Evolutionary conservation across 2,113 vertebrate genomes (phyloP), one percentile per base, ranked within the genome.

Genomic region (Poeciliopsis prolifica): DNA sequence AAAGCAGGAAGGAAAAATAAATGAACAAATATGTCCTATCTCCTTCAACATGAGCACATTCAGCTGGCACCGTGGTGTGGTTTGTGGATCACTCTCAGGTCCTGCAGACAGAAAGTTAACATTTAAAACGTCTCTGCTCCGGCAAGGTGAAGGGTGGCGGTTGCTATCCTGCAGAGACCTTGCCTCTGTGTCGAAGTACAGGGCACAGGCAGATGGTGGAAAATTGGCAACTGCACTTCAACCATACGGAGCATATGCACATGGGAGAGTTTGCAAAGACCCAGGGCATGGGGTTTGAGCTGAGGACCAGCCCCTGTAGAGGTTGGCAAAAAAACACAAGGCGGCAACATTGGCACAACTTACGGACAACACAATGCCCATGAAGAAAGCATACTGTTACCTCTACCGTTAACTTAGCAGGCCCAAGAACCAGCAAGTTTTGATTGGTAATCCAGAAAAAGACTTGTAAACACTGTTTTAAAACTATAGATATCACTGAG

Each of bases 201-300:
- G 86, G 85, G 70, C 87, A 79, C 14, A 0, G 88, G 88, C 94
- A 94, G 93, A 95, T 95, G 94, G 94, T 88, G 91, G 90, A 93
- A 93, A 93, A 91, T 91, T 93, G 93, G 93, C 93, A 68, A 72
- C 63, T 44, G 84, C 61, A 44, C 79, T 86, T 74, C 76, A 91
- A 91, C 87, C 93, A 94, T 92, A 94, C 84, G 92, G 94, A 92
- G 90, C 92, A 92, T 93, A 91, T 94, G 93, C 91, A 91, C 87
- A 78, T 86, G 81, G 87, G 87, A 86, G 91, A 90, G 91, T 94
- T 92, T 90, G 89, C 82, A 90, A 86, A 87, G 90, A 91, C 89
- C 89, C 74, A 15, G 89, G 82, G 82, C 87, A 87, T 69, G 77
- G 90, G 90, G 89, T 71, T 84, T 30, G 72, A 89, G 91, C 83